Evolutionary conservation across 2,888 invertebrate species (phyloP).

Genomic region (Ophioninae sp.): DNA sequence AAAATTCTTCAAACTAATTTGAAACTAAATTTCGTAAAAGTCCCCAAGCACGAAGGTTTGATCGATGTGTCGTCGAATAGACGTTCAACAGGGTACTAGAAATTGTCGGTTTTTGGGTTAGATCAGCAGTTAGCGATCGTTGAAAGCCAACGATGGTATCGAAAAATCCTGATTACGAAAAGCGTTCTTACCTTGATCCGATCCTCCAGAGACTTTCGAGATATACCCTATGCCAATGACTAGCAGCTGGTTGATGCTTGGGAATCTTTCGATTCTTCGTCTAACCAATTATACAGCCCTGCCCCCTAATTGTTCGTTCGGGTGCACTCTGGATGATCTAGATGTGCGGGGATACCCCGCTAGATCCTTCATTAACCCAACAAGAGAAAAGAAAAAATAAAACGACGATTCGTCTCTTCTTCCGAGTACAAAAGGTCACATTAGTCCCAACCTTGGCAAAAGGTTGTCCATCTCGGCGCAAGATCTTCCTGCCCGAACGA

Average conservation of each 20-base stretch:
- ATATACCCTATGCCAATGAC: slow-evolving; percentile 6
- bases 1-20: too few relatives aligned
- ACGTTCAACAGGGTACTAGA: too few relatives aligned
- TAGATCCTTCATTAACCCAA: slow-evolving; percentile 13
- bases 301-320: slow-evolving; percentile 74
- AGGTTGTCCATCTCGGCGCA: slow-evolving; percentile 1
- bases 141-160: too few relatives aligned
- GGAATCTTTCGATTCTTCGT: slow-evolving; percentile 77
- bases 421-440: not conserved
- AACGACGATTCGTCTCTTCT: not conserved
- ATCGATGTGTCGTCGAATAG: too few relatives aligned
- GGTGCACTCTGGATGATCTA: slow-evolving; percentile 11
- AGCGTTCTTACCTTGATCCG: too few relatives aligned
- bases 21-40: too few relatives aligned
- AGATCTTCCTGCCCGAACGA: not conserved
- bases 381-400: not conserved
- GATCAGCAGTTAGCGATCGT: too few relatives aligned
- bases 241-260: slow-evolving; percentile 78
- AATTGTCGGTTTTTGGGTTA: too few relatives aligned
- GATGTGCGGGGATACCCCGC: slow-evolving; percentile 8
- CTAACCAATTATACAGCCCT: slow-evolving; percentile 78
- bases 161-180: too few relatives aligned
- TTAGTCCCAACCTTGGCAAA: slow-evolving; percentile 1
- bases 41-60: too few relatives aligned
- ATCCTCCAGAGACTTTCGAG: too few relatives aligned